Conservation (phyloP, 2,888 invertebrate species). For the Troilus luridus region DNA sequence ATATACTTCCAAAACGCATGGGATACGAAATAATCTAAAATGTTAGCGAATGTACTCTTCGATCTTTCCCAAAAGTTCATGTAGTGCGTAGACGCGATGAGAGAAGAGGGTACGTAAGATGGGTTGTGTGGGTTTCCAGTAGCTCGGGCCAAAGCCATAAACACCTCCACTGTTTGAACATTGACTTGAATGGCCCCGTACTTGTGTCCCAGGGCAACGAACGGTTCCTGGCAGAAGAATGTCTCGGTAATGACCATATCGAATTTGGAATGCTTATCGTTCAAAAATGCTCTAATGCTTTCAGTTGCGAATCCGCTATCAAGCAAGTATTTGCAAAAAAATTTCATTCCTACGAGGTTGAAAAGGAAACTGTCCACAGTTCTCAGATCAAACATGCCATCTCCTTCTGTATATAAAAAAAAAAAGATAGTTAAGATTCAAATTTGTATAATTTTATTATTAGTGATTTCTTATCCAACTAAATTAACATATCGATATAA, state of each 20-base stretch:
- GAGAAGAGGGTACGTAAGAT: conserved; percentile 60
- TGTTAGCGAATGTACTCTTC: conserved; percentile 44
- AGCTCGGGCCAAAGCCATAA: background rate
- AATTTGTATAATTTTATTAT: background rate
- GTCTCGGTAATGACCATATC: conserved; percentile 64
- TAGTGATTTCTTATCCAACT: background rate
- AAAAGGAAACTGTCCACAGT: background rate
- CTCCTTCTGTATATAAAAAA: background rate
- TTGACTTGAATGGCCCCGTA: conserved; percentile 62
- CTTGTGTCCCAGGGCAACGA: conserved; percentile 63
- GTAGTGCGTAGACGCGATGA: conserved; percentile 51
- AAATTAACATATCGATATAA: no score
- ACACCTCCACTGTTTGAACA: conserved; percentile 50
- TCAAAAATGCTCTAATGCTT: conserved; percentile 1
- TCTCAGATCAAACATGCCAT: background rate
- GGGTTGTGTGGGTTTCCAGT: conserved; percentile 61
- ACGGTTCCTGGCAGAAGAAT: conserved; percentile 62
- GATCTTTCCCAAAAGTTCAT: conserved; percentile 62
- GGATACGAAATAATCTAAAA: conserved; percentile 21
- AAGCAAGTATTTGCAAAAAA: background rate
- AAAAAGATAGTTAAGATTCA: background rate
- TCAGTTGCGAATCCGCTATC: background rate
- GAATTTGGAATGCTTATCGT: conserved; percentile 59
- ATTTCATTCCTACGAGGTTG: background rate
- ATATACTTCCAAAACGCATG: background rate